A percentile compares a stretch with the other conserved stretches of the same genome.
Conservation (phyloP, 2,888 invertebrate species). For the Standfussiana lucernea region DNA sequence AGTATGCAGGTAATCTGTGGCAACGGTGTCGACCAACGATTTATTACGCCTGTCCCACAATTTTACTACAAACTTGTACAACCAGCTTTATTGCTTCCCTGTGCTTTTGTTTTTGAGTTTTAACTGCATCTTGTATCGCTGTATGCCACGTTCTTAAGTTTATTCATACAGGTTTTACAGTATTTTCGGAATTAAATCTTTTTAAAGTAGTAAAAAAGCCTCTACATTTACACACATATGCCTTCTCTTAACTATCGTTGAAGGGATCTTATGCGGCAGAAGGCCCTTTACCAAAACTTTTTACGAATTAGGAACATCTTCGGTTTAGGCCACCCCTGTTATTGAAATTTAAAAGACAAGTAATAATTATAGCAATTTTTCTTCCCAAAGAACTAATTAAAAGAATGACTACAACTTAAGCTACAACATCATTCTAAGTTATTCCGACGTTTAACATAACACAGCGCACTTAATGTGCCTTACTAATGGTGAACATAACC, state of each 20-base stretch:
- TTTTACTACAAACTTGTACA: constrained; percentile 52
- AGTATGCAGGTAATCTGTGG: constrained; percentile 40
- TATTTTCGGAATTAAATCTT: background rate
- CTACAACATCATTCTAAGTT: constrained; percentile 52
- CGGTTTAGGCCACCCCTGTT: background rate
- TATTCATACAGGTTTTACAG: constrained; percentile 10
- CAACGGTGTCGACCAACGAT: constrained; percentile 39
- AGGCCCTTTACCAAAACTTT: background rate
- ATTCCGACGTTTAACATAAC: constrained; percentile 66
- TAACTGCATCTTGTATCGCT: constrained; percentile 31
- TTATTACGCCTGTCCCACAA: constrained; percentile 43
- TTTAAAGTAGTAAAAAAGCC: background rate
- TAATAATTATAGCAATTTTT: background rate
- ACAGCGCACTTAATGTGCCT: constrained; percentile 61
- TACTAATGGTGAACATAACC: constrained; percentile 68
- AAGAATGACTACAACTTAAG: constrained; percentile 45
- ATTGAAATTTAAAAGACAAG: background rate
- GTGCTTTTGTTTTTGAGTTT: constrained; percentile 46
- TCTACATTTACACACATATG: background rate
- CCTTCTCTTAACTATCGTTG: background rate
- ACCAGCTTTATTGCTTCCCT: constrained; percentile 38
- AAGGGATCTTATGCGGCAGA: background rate
- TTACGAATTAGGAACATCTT: background rate
- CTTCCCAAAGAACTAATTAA: constrained; percentile 46
- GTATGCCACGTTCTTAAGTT: constrained; percentile 11